phyloP scores from a whole-genome alignment of 2,888 invertebrate genomes.

The Erebia aethiops region DNA sequence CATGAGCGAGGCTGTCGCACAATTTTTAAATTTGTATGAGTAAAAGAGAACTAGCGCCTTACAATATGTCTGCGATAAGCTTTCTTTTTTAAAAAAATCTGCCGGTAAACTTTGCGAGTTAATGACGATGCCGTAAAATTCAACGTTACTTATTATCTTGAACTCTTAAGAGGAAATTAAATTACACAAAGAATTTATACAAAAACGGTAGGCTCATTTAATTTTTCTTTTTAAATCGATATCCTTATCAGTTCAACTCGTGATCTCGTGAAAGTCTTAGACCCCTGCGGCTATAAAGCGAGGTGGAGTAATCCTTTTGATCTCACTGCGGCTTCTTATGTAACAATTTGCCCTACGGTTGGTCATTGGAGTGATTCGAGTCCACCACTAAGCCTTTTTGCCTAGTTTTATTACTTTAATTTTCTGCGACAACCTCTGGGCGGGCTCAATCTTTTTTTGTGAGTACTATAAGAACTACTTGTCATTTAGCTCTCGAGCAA shows the following conservation, averaged over 20 bases:
- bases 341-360: conserved; percentile 45
- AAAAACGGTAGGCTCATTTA: conserved; percentile 2
- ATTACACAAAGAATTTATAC: neutral
- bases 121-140: neutral
- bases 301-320: conserved; percentile 48
- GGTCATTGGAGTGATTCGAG: conserved; percentile 38
- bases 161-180: neutral
- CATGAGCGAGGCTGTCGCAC: neutral
- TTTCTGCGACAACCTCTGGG: conserved; percentile 24
- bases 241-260: conserved; percentile 41
- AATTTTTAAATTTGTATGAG: neutral
- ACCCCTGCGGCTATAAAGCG: conserved; percentile 39
- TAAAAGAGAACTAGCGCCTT: neutral
- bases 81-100: no score
- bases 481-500: neutral
- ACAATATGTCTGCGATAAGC: neutral
- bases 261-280: conserved; percentile 41
- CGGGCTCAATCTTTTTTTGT: conserved; percentile 12
- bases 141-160: neutral
- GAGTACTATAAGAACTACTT: neutral
- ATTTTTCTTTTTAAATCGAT: conserved; percentile 48
- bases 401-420: conserved; percentile 39
- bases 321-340: conserved; percentile 44
- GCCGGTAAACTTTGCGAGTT: neutral
- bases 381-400: conserved; percentile 38